phyloP scores from a whole-genome alignment of 1,140 invertebrate species.

The Aethina tumida region DNA sequence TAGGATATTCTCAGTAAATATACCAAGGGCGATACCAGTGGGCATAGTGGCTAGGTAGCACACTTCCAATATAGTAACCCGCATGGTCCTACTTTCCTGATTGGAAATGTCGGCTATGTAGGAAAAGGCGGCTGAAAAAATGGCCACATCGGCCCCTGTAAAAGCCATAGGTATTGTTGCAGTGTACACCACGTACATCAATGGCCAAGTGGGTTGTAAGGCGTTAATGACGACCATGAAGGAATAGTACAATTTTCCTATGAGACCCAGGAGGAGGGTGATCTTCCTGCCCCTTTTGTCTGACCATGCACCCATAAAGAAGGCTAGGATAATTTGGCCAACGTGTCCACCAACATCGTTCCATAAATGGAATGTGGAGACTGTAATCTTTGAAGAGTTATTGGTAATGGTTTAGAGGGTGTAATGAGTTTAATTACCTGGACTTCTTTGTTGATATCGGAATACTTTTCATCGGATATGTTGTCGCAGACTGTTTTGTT shows the following conservation, averaged over 20 bases:
- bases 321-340: slow-evolving; percentile 58
- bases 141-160: slow-evolving; percentile 62
- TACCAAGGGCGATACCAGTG: slow-evolving; percentile 55
- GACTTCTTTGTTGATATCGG: slow-evolving; percentile 48
- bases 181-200: slow-evolving; percentile 62
- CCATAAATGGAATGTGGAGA: slow-evolving; percentile 62
- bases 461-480: slow-evolving; percentile 41
- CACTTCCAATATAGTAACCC: slow-evolving; percentile 62
- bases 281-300: slow-evolving; percentile 60
- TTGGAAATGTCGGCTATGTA: slow-evolving; percentile 63
- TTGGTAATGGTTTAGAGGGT: neutral
- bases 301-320: slow-evolving; percentile 68
- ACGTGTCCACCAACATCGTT: slow-evolving; percentile 59
- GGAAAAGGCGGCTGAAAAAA: slow-evolving; percentile 62
- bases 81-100: slow-evolving; percentile 50
- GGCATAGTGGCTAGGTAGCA: slow-evolving; percentile 67
- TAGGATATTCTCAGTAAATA: slow-evolving; percentile 1
- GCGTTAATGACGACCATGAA: slow-evolving; percentile 59
- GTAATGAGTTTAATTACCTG: slow-evolving; percentile 40
- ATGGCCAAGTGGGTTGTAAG: slow-evolving; percentile 51
- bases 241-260: slow-evolving; percentile 64
- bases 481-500: slow-evolving; percentile 53
- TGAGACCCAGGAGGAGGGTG: slow-evolving; percentile 53
- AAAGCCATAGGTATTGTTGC: slow-evolving; percentile 60
- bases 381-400: slow-evolving; percentile 45